phyloP scores from a whole-genome alignment of 1,140 invertebrate species.

The Pseudomyrmex flavicornis region DNA sequence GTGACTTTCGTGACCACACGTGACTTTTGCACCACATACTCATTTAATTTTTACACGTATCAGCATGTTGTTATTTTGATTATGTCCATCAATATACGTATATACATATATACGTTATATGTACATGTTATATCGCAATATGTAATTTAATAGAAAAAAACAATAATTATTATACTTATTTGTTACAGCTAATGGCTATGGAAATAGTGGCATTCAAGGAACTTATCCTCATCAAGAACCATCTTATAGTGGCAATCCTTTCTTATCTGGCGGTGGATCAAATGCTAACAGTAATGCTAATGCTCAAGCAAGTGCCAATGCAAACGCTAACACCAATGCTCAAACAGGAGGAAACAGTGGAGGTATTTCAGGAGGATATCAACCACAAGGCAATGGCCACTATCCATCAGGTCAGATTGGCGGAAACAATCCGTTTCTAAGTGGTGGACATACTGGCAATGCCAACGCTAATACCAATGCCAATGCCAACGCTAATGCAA shows the following conservation, averaged over 20 bases:
- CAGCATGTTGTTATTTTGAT: too few species aligned
- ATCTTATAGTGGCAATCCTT: conserved; percentile 54
- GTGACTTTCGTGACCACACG: background rate
- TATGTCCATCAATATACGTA: too few species aligned
- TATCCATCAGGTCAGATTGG: background rate
- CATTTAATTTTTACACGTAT: background rate
- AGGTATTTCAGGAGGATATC: background rate
- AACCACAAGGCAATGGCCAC: conserved; percentile 19
- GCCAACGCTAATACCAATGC: conserved; percentile 57
- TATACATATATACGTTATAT: background rate
- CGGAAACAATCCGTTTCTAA: conserved; percentile 50
- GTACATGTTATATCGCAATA: background rate
- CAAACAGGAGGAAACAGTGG: background rate
- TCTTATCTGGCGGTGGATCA: conserved; percentile 46
- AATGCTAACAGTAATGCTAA: conserved; percentile 60
- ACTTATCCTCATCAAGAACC: background rate
- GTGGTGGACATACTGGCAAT: background rate
- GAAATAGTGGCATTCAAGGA: conserved; percentile 10
- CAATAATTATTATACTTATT: background rate
- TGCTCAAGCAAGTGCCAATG: conserved; percentile 34
- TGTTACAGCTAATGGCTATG: conserved; percentile 42
- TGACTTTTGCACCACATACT: background rate
- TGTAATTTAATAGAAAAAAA: background rate
- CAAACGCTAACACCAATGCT: conserved; percentile 57
- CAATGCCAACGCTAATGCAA: conserved; percentile 61